Base-by-base conservation (phyloP, 2,888 invertebrate species). In the Pachliopta kotzebuea region DNA sequence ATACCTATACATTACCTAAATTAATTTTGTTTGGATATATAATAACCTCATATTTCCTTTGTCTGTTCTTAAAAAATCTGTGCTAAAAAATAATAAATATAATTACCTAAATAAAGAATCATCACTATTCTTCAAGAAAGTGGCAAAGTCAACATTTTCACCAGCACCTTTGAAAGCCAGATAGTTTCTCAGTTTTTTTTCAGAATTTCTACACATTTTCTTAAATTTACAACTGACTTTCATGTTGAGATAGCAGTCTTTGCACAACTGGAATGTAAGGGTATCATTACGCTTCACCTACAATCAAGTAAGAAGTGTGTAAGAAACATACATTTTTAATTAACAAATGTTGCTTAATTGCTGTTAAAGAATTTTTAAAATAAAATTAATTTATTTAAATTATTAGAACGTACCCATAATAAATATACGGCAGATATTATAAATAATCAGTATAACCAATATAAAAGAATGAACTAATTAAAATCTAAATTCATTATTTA, bases 211-310 rank as follows among this genome's bases (percentile, higher is more conserved):
- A 69, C 92, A 92, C 68, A 81, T 81, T 69, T 91, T 90, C 69
- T 89, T 92, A 71, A 93, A 92, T 66, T 83, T 85, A 70, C 88
- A 89, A 9, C 88, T 80, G 20, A 76, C 67, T 69, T 84, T 86
- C 85, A 92, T 85, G 57, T 81, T 86, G 0, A 78, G 57, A 49
- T 78, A 81, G 69, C 92, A 93, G 45, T 83, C 81, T 72, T 85
- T 85, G 71, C 92, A 93, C 37, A 93, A 70, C 76, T 91, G 90
- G 69, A 91, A 90, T 73, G 77, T 74, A 26, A 87, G 83, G 0
- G 70, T 26, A 52, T 92, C 90, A 76, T 84, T 85, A 37, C 82
- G 75, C 74, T 92, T 92, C 2, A 86, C 86, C 90, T 92, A 75
- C 37, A 78, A 80, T 45, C n/a, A 6, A 6, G 6, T n/a, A n/a